Conservation (phyloP, 2,113 vertebrate species). For the Nicator chloris region DNA sequence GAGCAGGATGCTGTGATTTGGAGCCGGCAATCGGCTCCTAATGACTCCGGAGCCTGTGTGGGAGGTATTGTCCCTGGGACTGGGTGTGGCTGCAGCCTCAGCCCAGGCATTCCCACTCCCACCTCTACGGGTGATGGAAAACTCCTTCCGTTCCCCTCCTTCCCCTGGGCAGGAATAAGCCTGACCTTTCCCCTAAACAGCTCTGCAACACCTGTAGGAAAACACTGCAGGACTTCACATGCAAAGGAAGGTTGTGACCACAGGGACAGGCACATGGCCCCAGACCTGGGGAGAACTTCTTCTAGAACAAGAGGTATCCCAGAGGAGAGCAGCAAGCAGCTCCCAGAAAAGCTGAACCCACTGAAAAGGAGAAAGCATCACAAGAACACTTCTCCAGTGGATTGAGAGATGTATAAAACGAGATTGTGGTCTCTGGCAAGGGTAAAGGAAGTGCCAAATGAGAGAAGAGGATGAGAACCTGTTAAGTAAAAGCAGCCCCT, state of each 20-base stretch:
- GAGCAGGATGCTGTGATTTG: not conserved
- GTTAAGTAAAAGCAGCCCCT: not conserved
- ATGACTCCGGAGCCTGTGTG: not conserved
- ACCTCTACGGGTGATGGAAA: constrained; percentile 2
- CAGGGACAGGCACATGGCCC: not conserved
- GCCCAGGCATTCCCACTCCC: not conserved
- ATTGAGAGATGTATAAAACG: not conserved
- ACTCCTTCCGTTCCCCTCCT: not conserved
- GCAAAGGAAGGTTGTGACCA: not conserved
- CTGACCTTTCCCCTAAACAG: not conserved
- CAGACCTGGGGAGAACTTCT: not conserved
- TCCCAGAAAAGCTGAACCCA: not conserved
- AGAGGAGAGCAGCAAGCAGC: not conserved
- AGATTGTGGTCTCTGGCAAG: not conserved
- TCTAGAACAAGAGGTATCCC: not conserved
- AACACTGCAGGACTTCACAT: not conserved
- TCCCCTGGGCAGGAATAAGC: not conserved
- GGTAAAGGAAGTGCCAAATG: not conserved
- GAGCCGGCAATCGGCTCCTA: not conserved
- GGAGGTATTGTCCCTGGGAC: not conserved
- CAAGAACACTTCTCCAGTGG: not conserved
- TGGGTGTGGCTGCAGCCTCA: constrained; percentile 10
- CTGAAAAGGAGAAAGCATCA: not conserved
- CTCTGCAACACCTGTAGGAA: not conserved
- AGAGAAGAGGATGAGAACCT: not conserved